Conservation (phyloP, 1,140 invertebrate genomes). For the Antheraea mylitta region DNA sequence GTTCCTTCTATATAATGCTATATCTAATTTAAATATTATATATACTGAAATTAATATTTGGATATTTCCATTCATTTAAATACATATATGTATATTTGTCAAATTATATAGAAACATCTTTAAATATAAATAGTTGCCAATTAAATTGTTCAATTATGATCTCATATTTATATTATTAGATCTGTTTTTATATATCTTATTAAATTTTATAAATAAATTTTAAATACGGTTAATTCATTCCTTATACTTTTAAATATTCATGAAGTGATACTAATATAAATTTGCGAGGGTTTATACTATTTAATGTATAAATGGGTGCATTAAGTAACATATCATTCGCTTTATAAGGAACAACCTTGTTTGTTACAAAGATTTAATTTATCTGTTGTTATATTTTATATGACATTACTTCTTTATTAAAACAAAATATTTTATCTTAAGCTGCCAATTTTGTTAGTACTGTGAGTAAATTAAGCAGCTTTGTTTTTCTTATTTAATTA, state of each 20-base stretch:
- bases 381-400: background rate
- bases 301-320: constrained; percentile 51
- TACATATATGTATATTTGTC: too few species aligned
- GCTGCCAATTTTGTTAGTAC: too few species aligned
- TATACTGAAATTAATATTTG: too few species aligned
- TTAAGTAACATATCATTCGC: constrained; percentile 74
- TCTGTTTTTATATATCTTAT: background rate
- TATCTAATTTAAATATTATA: too few species aligned
- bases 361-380: background rate
- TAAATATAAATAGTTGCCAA: constrained; percentile 6
- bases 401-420: background rate
- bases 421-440: background rate
- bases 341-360: constrained; percentile 47
- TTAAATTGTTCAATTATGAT: constrained; percentile 10
- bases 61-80: too few species aligned
- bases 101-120: background rate
- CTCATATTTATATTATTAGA: background rate
- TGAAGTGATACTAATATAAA: constrained; percentile 28
- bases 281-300: constrained; percentile 35
- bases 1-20: too few species aligned
- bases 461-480: too few species aligned
- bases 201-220: background rate
- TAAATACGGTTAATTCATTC: background rate
- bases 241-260: background rate
- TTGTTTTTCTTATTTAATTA: too few species aligned